Conservation (phyloP, 2,113 vertebrate species). For the Lepidothrix coronata region DNA sequence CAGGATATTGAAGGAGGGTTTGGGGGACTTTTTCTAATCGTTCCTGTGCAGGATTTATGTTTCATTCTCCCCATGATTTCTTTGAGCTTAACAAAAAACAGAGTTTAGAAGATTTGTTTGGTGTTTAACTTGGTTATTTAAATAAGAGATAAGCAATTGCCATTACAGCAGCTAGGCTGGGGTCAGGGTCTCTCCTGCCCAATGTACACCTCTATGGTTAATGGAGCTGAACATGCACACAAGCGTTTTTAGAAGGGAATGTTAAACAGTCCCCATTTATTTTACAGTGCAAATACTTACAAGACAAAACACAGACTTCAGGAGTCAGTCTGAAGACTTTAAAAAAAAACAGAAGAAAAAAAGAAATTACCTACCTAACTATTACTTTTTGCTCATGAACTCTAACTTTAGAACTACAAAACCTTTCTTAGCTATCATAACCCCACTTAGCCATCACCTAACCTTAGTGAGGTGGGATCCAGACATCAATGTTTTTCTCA, state of each 20-base stretch:
- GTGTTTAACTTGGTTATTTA: constrained; percentile 46
- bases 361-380: not conserved
- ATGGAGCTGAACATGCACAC: constrained; percentile 35
- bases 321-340: not conserved
- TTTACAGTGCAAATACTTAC: constrained; percentile 59
- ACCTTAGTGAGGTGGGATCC: not conserved
- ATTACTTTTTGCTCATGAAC: not conserved
- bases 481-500: not conserved
- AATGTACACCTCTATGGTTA: not conserved
- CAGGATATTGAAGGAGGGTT: not conserved
- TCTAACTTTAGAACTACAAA: not conserved
- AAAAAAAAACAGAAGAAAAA: constrained; percentile 9
- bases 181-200: constrained; percentile 26
- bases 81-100: constrained; percentile 1
- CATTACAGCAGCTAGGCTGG: not conserved
- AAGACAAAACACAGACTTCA: constrained; percentile 48
- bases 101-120: constrained; percentile 51
- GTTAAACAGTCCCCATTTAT: constrained; percentile 56
- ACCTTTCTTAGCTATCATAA: not conserved
- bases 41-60: not conserved
- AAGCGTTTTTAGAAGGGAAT: constrained; percentile 47
- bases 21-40: not conserved
- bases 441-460: not conserved
- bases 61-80: not conserved
- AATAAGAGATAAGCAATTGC: constrained; percentile 53